Base-by-base conservation (phyloP, 2,888 invertebrate genomes). In the Galeopsomyia nigrocyanea region DNA sequence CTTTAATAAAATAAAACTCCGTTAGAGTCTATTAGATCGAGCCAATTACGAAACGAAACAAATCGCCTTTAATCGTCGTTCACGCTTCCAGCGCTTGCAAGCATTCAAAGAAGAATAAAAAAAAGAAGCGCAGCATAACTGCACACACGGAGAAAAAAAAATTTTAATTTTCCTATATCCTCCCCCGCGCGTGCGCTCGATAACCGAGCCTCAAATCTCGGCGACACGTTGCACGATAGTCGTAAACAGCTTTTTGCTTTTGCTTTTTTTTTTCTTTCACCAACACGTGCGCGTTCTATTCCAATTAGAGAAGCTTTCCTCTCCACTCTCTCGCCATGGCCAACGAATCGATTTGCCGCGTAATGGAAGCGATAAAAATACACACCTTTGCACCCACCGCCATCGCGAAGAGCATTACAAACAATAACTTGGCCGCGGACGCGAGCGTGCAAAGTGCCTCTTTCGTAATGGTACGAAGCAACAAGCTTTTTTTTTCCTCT, bases 191-290 rank as follows among this genome's bases (percentile, higher is more conserved):
- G 17, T 26, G 26, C 5, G 26, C 22, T 31, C 17, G 21, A 39
- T 39, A 39, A 10, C 39, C 16, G 51, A 49, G 50, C 5, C 49
- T 71, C 61, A 56, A 66, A 71, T 61, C 61, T 71, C 62, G 17
- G 82, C 83, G 81, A 81, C 84, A 84, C 81, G 83, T 83, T 84
- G 84, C 82, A 69, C 84, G 83, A 13, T 39, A 39, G 82, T 84
- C 84, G 80, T 84, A 84, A 84, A 84, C 83, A 84, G 50, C 83
- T 84, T 84, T 80, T 84, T 80, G 80, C 83, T 69, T 62, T 73
- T 75, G 74, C 71, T 76, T 78, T 77, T 77, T 79, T 80, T 78
- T 77, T 73, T 77, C 68, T 77, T 64, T 65, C 56, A 61, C 58
- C 71, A 56, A 3, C 62, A 62, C 60, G 56, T 46, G 16, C 17